Evolutionary conservation across 1,140 invertebrate genomes (phyloP).

Genomic region (Habropoda laboriosa): DNA sequence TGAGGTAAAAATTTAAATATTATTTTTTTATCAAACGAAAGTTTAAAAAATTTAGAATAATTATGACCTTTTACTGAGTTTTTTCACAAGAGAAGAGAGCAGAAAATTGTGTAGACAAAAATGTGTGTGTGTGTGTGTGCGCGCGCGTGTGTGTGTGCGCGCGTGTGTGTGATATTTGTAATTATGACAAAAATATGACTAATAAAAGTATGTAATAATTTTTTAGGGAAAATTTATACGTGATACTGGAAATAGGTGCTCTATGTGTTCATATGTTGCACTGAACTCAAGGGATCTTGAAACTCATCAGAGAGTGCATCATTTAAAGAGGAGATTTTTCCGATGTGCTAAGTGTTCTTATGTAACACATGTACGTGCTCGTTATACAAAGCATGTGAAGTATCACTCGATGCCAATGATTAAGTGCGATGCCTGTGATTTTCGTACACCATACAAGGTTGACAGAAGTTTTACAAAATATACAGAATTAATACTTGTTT

Average conservation of each 20-base stretch:
- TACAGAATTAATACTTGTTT: neutral
- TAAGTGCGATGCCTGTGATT: conserved; percentile 96
- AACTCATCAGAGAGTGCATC: conserved; percentile 78
- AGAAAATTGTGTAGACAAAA: neutral
- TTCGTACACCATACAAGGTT: conserved; percentile 93
- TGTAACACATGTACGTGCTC: conserved; percentile 93
- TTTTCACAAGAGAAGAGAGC: neutral
- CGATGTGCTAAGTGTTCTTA: conserved; percentile 94
- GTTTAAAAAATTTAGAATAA: neutral
- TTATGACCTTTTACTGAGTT: neutral
- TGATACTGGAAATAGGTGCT: conserved; percentile 53
- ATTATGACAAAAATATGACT: no score
- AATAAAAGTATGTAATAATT: conserved; percentile 5
- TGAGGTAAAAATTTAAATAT: no score
- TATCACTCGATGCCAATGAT: conserved; percentile 97
- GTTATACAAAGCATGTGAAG: conserved; percentile 96
- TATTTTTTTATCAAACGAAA: neutral
- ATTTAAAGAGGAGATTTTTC: conserved; percentile 86
- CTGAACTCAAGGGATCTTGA: conserved; percentile 70
- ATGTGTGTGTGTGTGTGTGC: no score
- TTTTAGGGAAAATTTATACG: conserved; percentile 38
- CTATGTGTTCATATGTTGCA: conserved; percentile 60
- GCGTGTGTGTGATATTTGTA: neutral
- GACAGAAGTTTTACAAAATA: neutral
- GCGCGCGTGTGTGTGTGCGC: no score